Evolutionary conservation across 1,140 invertebrate species (phyloP).

Genomic region (Bombyx mandarina): DNA sequence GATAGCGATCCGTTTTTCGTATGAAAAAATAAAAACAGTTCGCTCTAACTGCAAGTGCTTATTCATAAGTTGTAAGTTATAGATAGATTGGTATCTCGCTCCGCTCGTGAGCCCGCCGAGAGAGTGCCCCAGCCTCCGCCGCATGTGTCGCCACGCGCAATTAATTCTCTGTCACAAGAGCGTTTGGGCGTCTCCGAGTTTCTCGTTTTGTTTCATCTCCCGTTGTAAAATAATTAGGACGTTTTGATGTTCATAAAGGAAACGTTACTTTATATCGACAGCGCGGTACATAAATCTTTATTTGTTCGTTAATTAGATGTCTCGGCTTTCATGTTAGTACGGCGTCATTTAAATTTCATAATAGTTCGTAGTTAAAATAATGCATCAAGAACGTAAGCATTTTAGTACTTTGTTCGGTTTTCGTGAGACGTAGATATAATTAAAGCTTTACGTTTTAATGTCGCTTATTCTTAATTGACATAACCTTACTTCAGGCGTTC

Average conservation of each 20-base stretch:
- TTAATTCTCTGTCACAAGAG: conserved; percentile 69
- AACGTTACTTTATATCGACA: conserved; percentile 69
- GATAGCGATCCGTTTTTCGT: too few relatives aligned
- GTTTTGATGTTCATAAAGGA: conserved; percentile 70
- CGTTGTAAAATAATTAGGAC: conserved; percentile 65
- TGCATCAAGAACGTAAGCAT: too few relatives aligned
- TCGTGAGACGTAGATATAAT: too few relatives aligned
- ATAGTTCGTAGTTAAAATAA: too few relatives aligned
- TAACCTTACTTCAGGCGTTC: too few relatives aligned
- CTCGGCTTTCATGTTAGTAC: conserved; percentile 2
- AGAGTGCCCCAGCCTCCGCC: conserved; percentile 23
- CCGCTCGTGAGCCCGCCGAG: conserved; percentile 16
- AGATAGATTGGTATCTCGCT: conserved; percentile 12
- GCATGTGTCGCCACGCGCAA: conserved; percentile 65
- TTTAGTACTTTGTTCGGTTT: too few relatives aligned
- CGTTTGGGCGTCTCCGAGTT: conserved; percentile 62
- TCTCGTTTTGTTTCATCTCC: conserved; percentile 61
- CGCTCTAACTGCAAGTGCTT: too few relatives aligned
- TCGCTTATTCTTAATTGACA: too few relatives aligned
- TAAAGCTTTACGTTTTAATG: too few relatives aligned
- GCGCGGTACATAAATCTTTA: conserved; percentile 66
- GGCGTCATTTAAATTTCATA: too few relatives aligned
- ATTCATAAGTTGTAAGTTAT: too few relatives aligned
- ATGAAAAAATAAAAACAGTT: too few relatives aligned
- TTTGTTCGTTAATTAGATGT: conserved; percentile 60